Conservation (phyloP, 2,797 vertebrate genomes). For the Nyctibius grandis region DNA sequence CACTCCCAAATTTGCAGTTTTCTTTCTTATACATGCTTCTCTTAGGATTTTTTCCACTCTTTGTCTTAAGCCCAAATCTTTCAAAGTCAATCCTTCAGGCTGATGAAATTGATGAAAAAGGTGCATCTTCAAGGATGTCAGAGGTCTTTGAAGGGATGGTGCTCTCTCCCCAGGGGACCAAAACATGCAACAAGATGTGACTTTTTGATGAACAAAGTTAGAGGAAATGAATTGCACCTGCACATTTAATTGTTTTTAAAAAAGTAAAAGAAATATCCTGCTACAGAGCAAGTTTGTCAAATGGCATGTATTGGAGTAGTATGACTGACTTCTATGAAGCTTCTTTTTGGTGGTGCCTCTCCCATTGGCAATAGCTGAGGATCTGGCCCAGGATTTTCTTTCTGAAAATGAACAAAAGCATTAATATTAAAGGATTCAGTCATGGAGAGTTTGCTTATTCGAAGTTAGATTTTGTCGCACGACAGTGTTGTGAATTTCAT, state of each 20-base stretch:
- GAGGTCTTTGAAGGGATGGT: background rate
- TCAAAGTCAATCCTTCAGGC: background rate
- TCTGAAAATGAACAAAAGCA: background rate
- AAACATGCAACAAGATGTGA: background rate
- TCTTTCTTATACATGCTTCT: background rate
- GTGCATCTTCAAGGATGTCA: background rate
- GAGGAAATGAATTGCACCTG: background rate
- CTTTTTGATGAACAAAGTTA: background rate
- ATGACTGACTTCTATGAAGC: background rate
- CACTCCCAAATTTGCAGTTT: background rate
- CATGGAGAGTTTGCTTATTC: background rate
- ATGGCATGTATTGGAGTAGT: background rate
- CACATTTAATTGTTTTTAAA: background rate
- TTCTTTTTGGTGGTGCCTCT: background rate
- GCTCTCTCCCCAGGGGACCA: background rate
- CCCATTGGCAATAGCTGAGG: background rate
- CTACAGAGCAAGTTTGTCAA: background rate
- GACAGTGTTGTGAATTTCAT: background rate
- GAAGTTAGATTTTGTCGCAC: background rate
- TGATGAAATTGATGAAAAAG: background rate
- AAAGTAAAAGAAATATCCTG: background rate
- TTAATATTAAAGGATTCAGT: constrained; percentile 16
- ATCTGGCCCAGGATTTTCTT: background rate
- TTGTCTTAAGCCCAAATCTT: background rate
- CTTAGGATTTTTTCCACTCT: background rate